Percentiles rank a stretch among this genome's conserved stretches.
Evolutionary conservation across 2,888 invertebrate genomes (phyloP).

Genomic region (Eupithecia vulgata): DNA sequence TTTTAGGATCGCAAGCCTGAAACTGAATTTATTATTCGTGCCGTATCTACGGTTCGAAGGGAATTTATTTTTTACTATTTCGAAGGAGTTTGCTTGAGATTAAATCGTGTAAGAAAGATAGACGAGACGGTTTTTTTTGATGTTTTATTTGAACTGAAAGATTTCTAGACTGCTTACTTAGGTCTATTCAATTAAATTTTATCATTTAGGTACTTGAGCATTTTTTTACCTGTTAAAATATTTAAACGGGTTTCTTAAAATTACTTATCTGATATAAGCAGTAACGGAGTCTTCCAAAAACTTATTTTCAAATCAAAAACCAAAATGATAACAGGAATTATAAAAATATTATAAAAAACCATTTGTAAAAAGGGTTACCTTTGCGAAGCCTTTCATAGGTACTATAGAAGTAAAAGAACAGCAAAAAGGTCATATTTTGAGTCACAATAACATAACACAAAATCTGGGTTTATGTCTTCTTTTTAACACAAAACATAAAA

Average conservation of each 20-base stretch:
- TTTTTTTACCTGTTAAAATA: neutral
- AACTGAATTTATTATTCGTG: constrained; percentile 44
- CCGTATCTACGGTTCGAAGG: constrained; percentile 39
- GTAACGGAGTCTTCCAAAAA: neutral
- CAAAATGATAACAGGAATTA: neutral
- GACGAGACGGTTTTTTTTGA: neutral
- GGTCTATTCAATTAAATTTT: neutral
- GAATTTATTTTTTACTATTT: constrained; percentile 40
- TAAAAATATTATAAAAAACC: neutral
- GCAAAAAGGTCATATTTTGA: neutral
- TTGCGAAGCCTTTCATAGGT: neutral
- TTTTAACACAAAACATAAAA: neutral
- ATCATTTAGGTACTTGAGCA: neutral
- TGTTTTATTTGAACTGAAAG: neutral
- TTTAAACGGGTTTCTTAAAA: neutral
- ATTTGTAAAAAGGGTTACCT: neutral
- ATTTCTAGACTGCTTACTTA: neutral
- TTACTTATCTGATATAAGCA: neutral
- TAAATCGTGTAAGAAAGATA: constrained; percentile 16
- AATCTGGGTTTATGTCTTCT: neutral
- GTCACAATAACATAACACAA: neutral
- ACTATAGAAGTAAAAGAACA: neutral
- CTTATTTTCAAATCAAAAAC: neutral
- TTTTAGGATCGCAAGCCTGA: constrained; percentile 34
- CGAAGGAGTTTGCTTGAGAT: constrained; percentile 23